Evolutionary conservation across 1,140 invertebrate species (phyloP).

Genomic region (Scaptodrosophila lebanonensis): DNA sequence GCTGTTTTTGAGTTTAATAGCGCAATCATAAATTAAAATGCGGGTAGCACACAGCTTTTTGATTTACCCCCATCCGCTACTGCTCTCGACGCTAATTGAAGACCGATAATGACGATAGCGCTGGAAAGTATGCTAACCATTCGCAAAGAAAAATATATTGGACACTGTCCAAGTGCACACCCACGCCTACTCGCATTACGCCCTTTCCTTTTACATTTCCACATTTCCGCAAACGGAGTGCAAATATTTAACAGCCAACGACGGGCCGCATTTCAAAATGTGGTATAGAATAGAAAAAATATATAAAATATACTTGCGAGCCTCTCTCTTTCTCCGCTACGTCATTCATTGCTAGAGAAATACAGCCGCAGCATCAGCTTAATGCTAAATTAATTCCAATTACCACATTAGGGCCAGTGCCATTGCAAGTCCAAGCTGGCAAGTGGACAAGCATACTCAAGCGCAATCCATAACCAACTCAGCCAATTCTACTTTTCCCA

Average conservation of each 20-base stretch:
- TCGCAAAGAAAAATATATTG: slow-evolving; percentile 19
- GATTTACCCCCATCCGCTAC: slow-evolving; percentile 4
- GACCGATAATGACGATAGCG: slow-evolving; percentile 43
- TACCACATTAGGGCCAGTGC: slow-evolving; percentile 42
- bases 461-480: slow-evolving; percentile 11
- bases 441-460: slow-evolving; percentile 41
- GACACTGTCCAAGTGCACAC: slow-evolving; percentile 41
- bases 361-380: no score
- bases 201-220: no score
- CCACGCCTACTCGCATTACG: slow-evolving; percentile 1
- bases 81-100: slow-evolving; percentile 35
- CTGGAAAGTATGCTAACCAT: slow-evolving; percentile 30
- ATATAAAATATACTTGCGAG: slow-evolving; percentile 55
- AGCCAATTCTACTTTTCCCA: slow-evolving; percentile 1
- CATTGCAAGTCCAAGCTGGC: slow-evolving; percentile 11
- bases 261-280: slow-evolving; percentile 29
- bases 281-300: slow-evolving; percentile 64
- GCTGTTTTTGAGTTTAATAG: slow-evolving; percentile 17
- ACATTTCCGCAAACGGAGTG: slow-evolving; percentile 64
- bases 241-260: slow-evolving; percentile 61
- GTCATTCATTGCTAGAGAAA: slow-evolving; percentile 50
- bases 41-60: slow-evolving; percentile 3
- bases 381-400: slow-evolving; percentile 75
- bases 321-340: background rate
- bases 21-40: background rate